A percentile compares a stretch with the other conserved stretches of the same genome.
Conservation (phyloP, 2,797 vertebrate species). For the Calcarius lapponicus region DNA sequence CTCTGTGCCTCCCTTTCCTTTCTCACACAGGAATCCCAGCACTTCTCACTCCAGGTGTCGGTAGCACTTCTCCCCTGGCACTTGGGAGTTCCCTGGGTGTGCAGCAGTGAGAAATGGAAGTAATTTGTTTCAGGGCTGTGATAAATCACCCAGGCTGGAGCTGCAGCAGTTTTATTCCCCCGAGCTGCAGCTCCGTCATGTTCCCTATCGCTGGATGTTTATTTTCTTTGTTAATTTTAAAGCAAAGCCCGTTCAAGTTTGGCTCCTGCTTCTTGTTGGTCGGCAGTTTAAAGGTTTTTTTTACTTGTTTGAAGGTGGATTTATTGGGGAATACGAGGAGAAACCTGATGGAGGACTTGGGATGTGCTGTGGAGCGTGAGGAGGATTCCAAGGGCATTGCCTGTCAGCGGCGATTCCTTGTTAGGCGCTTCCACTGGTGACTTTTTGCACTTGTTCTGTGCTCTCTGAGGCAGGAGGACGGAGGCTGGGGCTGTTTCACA, state of each 20-base stretch:
- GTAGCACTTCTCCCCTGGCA: neutral
- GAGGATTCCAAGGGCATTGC: neutral
- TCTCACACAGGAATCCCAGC: neutral
- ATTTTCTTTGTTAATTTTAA: constrained; percentile 41
- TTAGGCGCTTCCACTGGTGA: neutral
- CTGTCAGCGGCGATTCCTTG: neutral
- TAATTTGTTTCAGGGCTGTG: constrained; percentile 10
- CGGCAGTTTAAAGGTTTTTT: neutral
- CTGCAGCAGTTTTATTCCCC: neutral
- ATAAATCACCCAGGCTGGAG: constrained; percentile 22
- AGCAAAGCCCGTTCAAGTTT: neutral
- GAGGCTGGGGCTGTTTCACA: neutral
- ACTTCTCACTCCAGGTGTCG: neutral
- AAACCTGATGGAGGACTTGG: neutral
- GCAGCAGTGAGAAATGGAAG: constrained; percentile 18
- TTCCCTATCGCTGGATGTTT: neutral
- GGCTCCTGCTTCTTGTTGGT: neutral
- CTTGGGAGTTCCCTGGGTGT: neutral
- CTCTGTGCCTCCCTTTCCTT: neutral
- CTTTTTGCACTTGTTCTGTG: neutral
- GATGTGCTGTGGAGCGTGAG: rapidly evolving
- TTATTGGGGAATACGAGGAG: neutral
- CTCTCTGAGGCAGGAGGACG: neutral
- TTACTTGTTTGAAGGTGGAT: neutral
- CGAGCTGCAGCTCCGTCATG: neutral